phyloP scores from a whole-genome alignment of 53 echinoderm and acorn worm species.

The Stichopus horrens region DNA sequence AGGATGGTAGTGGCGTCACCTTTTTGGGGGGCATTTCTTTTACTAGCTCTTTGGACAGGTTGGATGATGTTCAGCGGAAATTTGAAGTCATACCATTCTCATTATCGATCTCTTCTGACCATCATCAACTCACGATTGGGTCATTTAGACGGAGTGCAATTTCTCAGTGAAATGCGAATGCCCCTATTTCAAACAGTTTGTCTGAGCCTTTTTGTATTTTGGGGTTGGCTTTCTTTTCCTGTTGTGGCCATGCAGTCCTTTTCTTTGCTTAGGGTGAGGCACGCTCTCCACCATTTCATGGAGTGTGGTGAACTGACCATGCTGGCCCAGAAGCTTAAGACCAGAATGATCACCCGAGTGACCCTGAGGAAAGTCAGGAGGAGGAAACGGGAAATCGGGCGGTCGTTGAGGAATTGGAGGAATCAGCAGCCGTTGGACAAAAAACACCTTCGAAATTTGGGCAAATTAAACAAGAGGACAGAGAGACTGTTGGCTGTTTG shows the following conservation, averaged over 20 bases:
- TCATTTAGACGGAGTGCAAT: not conserved
- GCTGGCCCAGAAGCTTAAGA: conserved; percentile 13
- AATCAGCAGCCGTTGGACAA: conserved; percentile 21
- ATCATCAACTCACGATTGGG: not conserved
- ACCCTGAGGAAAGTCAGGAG: conserved; percentile 30
- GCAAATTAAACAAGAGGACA: not conserved
- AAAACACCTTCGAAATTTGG: not conserved
- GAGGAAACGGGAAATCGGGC: conserved; percentile 3
- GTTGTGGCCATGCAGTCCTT: conserved; percentile 37
- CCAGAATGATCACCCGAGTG: not conserved
- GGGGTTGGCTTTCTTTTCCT: conserved; percentile 8
- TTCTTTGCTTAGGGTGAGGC: not conserved
- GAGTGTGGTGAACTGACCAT: not conserved
- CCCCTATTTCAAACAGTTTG: not conserved
- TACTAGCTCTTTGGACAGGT: not conserved
- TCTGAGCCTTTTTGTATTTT: not conserved
- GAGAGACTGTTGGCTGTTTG: not conserved
- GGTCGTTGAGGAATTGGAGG: conserved; percentile 30
- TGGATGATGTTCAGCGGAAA: conserved; percentile 31
- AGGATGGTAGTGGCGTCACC: not conserved
- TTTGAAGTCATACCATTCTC: not conserved
- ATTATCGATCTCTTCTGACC: not conserved
- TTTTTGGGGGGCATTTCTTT: not conserved
- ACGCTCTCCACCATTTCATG: conserved; percentile 13
- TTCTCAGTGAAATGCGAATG: not conserved